These are phyloP conservation scores for Decapterus maruadsi DNA, from an alignment of 2,797 vertebrate species.

Conservation along the genomic window DNA sequence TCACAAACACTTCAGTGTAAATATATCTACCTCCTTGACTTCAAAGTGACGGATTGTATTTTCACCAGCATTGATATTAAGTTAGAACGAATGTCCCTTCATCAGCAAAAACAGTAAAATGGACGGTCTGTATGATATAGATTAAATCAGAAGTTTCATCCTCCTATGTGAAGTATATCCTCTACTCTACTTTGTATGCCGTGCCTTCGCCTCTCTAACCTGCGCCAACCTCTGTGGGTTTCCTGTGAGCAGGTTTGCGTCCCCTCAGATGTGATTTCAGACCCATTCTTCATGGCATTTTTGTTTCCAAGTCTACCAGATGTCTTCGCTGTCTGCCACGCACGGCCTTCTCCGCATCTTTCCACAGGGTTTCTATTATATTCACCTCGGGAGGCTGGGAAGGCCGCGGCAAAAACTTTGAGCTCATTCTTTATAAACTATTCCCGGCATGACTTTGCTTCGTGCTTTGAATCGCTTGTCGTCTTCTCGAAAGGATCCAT, in stretches of 20 bases:
- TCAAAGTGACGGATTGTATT: background rate
- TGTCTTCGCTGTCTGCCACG: background rate
- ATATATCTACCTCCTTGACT: background rate
- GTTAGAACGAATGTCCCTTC: background rate
- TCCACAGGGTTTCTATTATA: background rate
- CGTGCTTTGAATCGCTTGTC: background rate
- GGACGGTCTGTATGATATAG: too few species aligned
- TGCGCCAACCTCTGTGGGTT: background rate
- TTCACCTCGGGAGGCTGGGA: background rate
- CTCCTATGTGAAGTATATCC: background rate
- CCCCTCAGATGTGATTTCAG: background rate
- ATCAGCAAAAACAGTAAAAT: background rate
- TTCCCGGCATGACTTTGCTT: background rate
- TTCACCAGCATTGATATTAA: background rate
- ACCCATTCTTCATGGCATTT: background rate
- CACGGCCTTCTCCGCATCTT: background rate
- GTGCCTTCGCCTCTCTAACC: background rate
- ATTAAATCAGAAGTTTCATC: background rate
- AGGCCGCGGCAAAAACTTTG: background rate
- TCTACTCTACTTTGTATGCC: background rate
- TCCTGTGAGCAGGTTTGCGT: background rate
- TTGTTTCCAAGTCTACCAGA: background rate
- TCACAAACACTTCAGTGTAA: background rate
- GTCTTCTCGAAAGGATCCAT: too few species aligned
- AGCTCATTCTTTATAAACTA: background rate